Evolutionary conservation across 2,113 vertebrate genomes (phyloP), one percentile per base, ranked within the genome.

Genomic region (Aspiorhynchus laticeps): DNA sequence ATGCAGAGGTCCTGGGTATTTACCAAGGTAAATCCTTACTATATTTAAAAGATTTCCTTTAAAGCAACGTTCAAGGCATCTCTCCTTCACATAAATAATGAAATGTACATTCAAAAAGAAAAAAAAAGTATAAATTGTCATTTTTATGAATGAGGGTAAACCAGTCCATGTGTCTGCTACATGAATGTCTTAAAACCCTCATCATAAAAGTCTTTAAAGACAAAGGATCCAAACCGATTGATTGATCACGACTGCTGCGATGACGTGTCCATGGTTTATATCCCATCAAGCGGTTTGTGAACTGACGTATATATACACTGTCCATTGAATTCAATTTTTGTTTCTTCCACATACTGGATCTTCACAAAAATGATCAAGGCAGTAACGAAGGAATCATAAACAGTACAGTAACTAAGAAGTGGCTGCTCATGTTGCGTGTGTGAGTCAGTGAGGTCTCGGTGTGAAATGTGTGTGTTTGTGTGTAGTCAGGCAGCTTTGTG

Each of bases 401-500:
- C 14, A 41, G 87, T 59, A 80, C 67, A 83, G 83, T 61, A 86
- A 87, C 80, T 83, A 73, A 85, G 12, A 43, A 81, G 71, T 75
- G 73, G 75, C 80, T 26, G 38, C 90, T 88, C 81, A 87, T 84
- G 78, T 71, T 80, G 78, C 21, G 53, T 80, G 65, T 87, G 12
- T 7, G 56, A 63, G 65, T 77, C 81, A 48, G 73, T 82, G 73
- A 74, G 53, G 74, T 79, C 21, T 59, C 38, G 17, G 24, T 81
- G 33, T 38, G 17, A 67, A 43, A 78, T 87, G 59, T 87, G 81
- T 80, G n/a, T 83, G 74, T 63, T 56, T 43, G 71, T 31, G 63
- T 69, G 11, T 89, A 78, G 88, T 88, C 91, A 94, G 94, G 93
- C 93, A 94, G 92, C 93, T 94, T 87, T 92, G 94, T 94, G 93